These are phyloP conservation scores for Micromys minutus DNA, from an alignment of 2,113 vertebrate species.

Conservation along the genomic window DNA sequence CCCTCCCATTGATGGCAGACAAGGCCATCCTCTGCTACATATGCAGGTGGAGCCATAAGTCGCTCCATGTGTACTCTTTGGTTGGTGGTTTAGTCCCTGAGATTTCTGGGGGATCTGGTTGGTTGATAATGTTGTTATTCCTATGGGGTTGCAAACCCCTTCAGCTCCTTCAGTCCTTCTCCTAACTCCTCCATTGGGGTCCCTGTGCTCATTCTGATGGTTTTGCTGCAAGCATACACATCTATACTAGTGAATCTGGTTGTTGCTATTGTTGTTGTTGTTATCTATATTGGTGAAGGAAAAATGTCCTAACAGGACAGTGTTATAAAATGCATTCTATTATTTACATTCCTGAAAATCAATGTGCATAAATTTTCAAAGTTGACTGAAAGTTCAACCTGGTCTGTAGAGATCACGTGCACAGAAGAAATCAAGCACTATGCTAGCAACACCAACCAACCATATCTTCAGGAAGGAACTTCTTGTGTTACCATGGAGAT, in stretches of 20 bases:
- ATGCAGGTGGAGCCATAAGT: no score
- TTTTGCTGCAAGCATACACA: no score
- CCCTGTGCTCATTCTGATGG: no score
- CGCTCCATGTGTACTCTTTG: no score
- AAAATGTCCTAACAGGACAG: background rate
- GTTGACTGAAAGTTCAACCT: background rate
- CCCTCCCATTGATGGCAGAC: no score
- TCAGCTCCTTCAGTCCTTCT: no score
- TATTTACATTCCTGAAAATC: background rate
- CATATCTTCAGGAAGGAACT: background rate
- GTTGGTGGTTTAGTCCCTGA: no score
- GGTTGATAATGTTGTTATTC: no score
- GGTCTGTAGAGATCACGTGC: background rate
- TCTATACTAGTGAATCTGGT: background rate
- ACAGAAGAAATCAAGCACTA: background rate
- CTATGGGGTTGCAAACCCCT: no score
- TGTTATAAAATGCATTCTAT: background rate
- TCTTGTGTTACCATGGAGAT: background rate
- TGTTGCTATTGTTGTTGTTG: background rate
- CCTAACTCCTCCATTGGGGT: no score
- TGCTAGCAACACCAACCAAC: accelerated
- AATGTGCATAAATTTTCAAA: background rate
- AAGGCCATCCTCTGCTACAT: no score
- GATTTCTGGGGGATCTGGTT: no score
- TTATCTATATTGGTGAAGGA: background rate